phyloP scores from a whole-genome alignment of 2,113 vertebrate genomes.

The Pipa parva region DNA sequence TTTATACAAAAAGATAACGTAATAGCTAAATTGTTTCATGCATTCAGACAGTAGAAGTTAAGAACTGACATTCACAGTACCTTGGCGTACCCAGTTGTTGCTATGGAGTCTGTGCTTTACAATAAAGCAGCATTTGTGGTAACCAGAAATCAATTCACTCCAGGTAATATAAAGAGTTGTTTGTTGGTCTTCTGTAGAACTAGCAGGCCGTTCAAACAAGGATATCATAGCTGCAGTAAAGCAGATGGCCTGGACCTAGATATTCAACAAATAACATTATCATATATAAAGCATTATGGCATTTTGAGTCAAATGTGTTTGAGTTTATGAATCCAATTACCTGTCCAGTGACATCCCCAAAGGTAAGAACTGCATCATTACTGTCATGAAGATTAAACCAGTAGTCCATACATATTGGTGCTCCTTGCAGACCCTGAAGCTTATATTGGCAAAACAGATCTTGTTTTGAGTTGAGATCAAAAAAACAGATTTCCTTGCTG shows the following conservation, averaged over 20 bases:
- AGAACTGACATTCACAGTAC: slow-evolving; percentile 47
- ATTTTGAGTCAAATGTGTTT: neutral
- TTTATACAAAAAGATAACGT: too few species aligned
- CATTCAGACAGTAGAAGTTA: neutral
- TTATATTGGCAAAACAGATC: slow-evolving; percentile 69
- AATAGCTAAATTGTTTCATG: too few species aligned
- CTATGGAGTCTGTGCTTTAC: slow-evolving; percentile 62
- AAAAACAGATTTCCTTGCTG: slow-evolving; percentile 77
- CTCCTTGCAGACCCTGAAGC: slow-evolving; percentile 63
- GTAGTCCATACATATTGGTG: slow-evolving; percentile 68
- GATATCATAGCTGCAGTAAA: slow-evolving; percentile 63
- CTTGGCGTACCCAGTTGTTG: slow-evolving; percentile 73
- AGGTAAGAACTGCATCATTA: slow-evolving; percentile 65
- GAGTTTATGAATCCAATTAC: slow-evolving; percentile 47
- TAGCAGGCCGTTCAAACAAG: slow-evolving; percentile 55
- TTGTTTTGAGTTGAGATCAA: slow-evolving; percentile 66
- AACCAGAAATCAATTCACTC: slow-evolving; percentile 65
- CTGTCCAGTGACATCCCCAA: slow-evolving; percentile 74
- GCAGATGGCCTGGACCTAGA: slow-evolving; percentile 64
- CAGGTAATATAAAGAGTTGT: slow-evolving; percentile 61
- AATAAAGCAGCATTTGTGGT: slow-evolving; percentile 63
- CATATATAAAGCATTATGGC: neutral
- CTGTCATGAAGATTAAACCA: slow-evolving; percentile 62
- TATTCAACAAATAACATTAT: neutral
- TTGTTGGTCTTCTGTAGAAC: slow-evolving; percentile 51